A percentile compares a stretch with the other conserved stretches of the same genome.
Conservation (phyloP, 2,797 vertebrate genomes). For the Lepus oiostolus region DNA sequence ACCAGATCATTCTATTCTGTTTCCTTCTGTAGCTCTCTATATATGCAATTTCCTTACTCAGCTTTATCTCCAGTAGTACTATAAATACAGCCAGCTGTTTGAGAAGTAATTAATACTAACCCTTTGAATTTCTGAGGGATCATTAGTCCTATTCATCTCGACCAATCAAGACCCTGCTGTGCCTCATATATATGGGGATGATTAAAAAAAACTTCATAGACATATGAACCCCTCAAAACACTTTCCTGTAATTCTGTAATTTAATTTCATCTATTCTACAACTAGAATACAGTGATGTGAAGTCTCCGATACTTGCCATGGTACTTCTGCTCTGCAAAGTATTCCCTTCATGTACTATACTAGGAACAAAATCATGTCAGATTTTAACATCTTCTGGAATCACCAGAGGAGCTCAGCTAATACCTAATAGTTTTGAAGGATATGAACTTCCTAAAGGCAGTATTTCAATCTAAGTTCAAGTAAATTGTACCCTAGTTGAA, state of each 20-base stretch:
- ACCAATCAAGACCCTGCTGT: conserved; percentile 72
- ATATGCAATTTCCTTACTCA: conserved; percentile 73
- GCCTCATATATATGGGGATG: conserved; percentile 23
- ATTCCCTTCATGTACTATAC: background rate
- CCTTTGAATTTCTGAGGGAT: conserved; percentile 73
- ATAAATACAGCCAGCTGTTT: conserved; percentile 77
- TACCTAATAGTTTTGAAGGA: background rate
- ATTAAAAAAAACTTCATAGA: conserved; percentile 56
- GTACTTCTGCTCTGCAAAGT: background rate
- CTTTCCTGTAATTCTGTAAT: conserved; percentile 45
- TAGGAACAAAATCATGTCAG: background rate
- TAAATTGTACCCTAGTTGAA: background rate
- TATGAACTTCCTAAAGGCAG: background rate
- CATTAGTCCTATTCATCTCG: conserved; percentile 80
- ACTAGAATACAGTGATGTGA: background rate
- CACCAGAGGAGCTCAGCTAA: background rate
- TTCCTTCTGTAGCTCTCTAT: conserved; percentile 61
- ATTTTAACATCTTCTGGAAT: background rate
- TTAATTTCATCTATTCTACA: conserved; percentile 29
- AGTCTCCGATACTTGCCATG: background rate
- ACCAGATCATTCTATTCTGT: conserved; percentile 35
- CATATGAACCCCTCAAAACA: conserved; percentile 31
- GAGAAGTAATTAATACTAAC: conserved; percentile 77
- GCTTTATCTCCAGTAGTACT: conserved; percentile 60
- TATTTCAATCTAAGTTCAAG: conserved; percentile 4